Evolutionary conservation across 1,140 invertebrate genomes (phyloP).

Genomic region (Lepeophtheirus salmonis): DNA sequence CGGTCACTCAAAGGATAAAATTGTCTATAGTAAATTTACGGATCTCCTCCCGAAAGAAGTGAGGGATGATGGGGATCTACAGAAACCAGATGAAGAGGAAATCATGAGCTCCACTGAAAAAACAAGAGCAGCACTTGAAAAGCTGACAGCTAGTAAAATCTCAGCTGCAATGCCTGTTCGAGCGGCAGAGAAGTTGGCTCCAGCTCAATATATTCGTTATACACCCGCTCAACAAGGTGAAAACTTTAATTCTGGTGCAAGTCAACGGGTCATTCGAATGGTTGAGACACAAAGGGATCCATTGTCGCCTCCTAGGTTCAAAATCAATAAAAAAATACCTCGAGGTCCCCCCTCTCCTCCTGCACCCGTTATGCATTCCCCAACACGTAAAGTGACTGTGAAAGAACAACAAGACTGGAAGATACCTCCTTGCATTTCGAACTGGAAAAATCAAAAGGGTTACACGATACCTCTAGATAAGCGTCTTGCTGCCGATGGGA

Average conservation of each 20-base stretch:
- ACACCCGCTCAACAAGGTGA: slow-evolving; percentile 91
- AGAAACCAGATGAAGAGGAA: slow-evolving; percentile 65
- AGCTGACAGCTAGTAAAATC: slow-evolving; percentile 68
- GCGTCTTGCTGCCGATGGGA: slow-evolving; percentile 87
- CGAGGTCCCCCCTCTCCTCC: slow-evolving; percentile 93
- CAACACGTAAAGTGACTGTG: slow-evolving; percentile 83
- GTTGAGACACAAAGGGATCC: slow-evolving; percentile 90
- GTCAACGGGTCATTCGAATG: slow-evolving; percentile 91
- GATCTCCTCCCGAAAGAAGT: slow-evolving; percentile 87
- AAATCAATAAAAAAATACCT: slow-evolving; percentile 88
- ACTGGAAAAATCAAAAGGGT: slow-evolving; percentile 98
- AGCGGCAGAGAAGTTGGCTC: slow-evolving; percentile 67
- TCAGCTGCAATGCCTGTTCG: slow-evolving; percentile 81
- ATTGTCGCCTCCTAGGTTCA: slow-evolving; percentile 94
- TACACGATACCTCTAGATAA: slow-evolving; percentile 98
- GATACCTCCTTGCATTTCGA: slow-evolving; percentile 96
- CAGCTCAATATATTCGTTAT: slow-evolving; percentile 90
- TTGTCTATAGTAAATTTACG: slow-evolving; percentile 82
- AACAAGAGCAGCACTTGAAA: slow-evolving; percentile 60
- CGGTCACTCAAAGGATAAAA: slow-evolving; percentile 87
- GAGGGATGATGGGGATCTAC: slow-evolving; percentile 60
- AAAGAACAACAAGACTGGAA: slow-evolving; percentile 99
- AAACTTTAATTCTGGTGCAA: slow-evolving; percentile 87
- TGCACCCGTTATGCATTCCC: slow-evolving; percentile 89
- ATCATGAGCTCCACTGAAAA: slow-evolving; percentile 67